A percentile compares a stretch with the other conserved stretches of the same genome.
phyloP scores from a whole-genome alignment of 2,888 invertebrate species.

The Xestia sexstrigata region DNA sequence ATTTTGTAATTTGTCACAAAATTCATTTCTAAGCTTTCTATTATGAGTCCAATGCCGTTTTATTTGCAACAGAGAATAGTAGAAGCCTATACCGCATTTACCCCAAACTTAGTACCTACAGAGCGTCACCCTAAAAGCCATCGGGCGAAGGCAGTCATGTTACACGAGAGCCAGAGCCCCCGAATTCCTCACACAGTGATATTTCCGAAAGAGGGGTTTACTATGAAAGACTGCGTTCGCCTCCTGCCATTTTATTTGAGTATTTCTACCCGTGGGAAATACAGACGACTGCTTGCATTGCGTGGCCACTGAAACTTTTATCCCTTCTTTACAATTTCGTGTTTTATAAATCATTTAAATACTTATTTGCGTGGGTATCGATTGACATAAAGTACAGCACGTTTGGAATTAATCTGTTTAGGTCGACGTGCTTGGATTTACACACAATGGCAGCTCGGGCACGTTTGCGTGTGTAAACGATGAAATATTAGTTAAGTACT shows the following conservation, averaged over 20 bases:
- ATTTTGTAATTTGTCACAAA: not conserved
- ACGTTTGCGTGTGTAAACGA: constrained; percentile 82
- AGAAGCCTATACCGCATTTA: constrained; percentile 42
- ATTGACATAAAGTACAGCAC: constrained; percentile 68
- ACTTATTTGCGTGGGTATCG: constrained; percentile 59
- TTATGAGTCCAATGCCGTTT: not conserved
- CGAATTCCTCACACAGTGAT: constrained; percentile 78
- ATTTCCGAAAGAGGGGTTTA: constrained; percentile 76
- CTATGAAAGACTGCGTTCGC: constrained; percentile 73
- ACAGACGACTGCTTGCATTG: constrained; percentile 70
- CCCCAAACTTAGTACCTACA: constrained; percentile 35
- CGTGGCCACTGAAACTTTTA: constrained; percentile 64
- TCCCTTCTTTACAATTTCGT: constrained; percentile 65
- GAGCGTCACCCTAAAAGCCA: constrained; percentile 71
- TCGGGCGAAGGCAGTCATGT: constrained; percentile 73
- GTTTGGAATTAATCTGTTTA: constrained; percentile 79
- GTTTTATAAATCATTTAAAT: constrained; percentile 64
- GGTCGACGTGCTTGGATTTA: constrained; percentile 83
- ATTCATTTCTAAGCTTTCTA: not conserved
- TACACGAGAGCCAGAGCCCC: constrained; percentile 78
- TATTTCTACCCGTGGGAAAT: constrained; percentile 75
- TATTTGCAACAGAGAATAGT: constrained; percentile 23
- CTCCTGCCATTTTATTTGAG: constrained; percentile 74
- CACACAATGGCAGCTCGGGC: constrained; percentile 82
- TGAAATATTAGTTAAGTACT: constrained; percentile 80